These are phyloP conservation scores for Scophthalmus maximus DNA, from an alignment of 2,113 vertebrate species.

Conservation along the genomic window DNA sequence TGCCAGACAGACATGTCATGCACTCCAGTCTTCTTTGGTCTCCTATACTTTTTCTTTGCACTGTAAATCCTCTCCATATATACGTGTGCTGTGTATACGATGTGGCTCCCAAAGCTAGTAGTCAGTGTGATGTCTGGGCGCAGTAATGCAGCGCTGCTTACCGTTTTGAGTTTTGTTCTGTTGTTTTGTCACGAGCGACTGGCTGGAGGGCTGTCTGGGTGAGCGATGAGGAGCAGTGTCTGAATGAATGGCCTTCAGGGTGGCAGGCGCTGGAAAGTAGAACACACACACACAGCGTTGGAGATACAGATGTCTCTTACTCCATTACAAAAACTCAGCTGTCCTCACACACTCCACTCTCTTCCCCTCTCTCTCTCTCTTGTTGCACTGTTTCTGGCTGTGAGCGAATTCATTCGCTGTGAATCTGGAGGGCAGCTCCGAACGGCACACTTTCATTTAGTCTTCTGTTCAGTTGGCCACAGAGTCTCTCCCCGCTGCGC, in stretches of 20 bases:
- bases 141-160: slow-evolving; percentile 52
- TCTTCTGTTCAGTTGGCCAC: slow-evolving; percentile 30
- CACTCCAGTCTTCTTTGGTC: not conserved
- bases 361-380: not conserved
- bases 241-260: slow-evolving; percentile 51
- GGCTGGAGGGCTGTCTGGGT: slow-evolving; percentile 65
- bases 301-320: slow-evolving; percentile 46
- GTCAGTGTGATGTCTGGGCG: slow-evolving; percentile 33
- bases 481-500: slow-evolving; percentile 20
- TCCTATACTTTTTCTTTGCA: slow-evolving; percentile 8
- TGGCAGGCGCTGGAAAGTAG: slow-evolving; percentile 37
- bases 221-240: slow-evolving; percentile 58
- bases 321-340: slow-evolving; percentile 15
- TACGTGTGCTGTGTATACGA: slow-evolving; percentile 1
- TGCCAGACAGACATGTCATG: not conserved
- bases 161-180: slow-evolving; percentile 61
- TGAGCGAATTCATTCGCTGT: slow-evolving; percentile 61
- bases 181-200: slow-evolving; percentile 60
- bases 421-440: slow-evolving; percentile 39
- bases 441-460: slow-evolving; percentile 40
- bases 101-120: slow-evolving; percentile 8
- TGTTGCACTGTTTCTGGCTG: slow-evolving; percentile 52
- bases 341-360: slow-evolving; percentile 18
- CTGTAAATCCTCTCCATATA: slow-evolving; percentile 24
- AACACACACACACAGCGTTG: slow-evolving; percentile 16